Evolutionary conservation across 2,113 vertebrate species (phyloP).

Genomic region (Thymallus thymallus): DNA sequence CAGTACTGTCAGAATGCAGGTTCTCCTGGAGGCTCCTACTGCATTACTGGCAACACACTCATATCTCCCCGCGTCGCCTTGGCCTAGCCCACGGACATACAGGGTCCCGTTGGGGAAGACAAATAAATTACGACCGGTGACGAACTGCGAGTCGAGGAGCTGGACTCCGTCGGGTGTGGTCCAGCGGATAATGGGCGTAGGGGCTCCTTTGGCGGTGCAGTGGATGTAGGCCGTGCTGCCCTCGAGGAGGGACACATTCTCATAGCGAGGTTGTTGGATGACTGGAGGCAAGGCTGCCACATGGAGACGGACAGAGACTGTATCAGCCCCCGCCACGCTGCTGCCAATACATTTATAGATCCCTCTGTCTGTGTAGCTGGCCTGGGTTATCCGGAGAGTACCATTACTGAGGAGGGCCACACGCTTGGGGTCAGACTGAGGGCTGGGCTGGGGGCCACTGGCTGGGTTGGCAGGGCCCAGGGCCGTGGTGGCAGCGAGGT

Average conservation of each 20-base stretch:
- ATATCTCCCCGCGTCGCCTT: conserved; percentile 77
- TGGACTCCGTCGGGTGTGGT: conserved; percentile 74
- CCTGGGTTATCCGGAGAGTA: conserved; percentile 76
- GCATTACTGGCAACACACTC: conserved; percentile 82
- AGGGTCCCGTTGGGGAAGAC: conserved; percentile 92
- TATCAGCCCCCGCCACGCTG: conserved; percentile 81
- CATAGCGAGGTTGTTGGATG: conserved; percentile 76
- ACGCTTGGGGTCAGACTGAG: conserved; percentile 41
- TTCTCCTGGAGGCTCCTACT: conserved; percentile 77
- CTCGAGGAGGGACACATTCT: conserved; percentile 76
- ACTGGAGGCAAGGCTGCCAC: conserved; percentile 78
- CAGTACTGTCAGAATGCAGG: conserved; percentile 67
- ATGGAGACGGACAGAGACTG: conserved; percentile 77
- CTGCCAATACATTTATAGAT: conserved; percentile 85
- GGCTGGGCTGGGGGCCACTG: neutral
- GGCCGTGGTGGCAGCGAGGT: conserved; percentile 46
- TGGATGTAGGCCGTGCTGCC: conserved; percentile 77
- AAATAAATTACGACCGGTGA: conserved; percentile 70
- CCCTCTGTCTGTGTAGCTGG: conserved; percentile 76
- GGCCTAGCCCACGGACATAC: conserved; percentile 68
- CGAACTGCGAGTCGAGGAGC: conserved; percentile 79
- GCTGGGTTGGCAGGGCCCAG: conserved; percentile 6
- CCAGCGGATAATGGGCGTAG: conserved; percentile 80
- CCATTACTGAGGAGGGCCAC: conserved; percentile 75
- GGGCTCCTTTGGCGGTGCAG: conserved; percentile 80